A percentile compares a stretch with the other conserved stretches of the same genome.
phyloP scores from a whole-genome alignment of 2,113 vertebrate genomes.

The Hippocampus mohnikei region DNA sequence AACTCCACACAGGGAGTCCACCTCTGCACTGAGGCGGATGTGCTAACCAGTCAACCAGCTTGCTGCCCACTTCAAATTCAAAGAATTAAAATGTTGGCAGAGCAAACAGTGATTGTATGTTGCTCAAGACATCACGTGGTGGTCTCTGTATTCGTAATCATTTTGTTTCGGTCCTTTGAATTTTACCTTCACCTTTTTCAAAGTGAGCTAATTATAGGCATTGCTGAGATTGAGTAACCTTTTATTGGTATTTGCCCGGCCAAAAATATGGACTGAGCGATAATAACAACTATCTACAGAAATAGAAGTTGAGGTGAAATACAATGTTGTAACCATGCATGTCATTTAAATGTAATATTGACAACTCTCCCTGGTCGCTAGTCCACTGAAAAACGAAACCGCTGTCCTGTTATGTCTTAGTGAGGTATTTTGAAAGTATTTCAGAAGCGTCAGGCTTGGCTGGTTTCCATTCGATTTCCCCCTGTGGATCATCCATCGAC shows the following conservation, averaged over 20 bases:
- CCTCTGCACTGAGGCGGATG: too few species aligned
- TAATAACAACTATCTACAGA: neutral
- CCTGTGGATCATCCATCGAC: conserved; percentile 67
- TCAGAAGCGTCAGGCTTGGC: conserved; percentile 52
- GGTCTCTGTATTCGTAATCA: too few species aligned
- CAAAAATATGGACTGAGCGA: neutral
- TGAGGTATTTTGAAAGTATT: conserved; percentile 52
- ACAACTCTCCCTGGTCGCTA: neutral
- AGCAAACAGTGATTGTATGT: too few species aligned
- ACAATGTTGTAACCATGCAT: neutral
- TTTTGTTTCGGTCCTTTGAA: too few species aligned
- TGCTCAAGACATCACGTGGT: too few species aligned
- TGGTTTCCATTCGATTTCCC: conserved; percentile 71
- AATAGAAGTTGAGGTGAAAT: neutral
- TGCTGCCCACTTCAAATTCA: too few species aligned
- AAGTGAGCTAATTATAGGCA: neutral
- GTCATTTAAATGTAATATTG: neutral
- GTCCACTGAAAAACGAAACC: conserved; percentile 8
- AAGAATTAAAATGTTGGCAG: too few species aligned
- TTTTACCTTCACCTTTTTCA: neutral
- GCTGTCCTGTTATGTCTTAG: conserved; percentile 25
- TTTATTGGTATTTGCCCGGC: neutral
- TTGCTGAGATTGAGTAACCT: neutral
- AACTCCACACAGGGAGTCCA: too few species aligned
- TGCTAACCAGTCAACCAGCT: too few species aligned